phyloP scores from a whole-genome alignment of 2,113 vertebrate genomes.

The Lophochroa leadbeateri region DNA sequence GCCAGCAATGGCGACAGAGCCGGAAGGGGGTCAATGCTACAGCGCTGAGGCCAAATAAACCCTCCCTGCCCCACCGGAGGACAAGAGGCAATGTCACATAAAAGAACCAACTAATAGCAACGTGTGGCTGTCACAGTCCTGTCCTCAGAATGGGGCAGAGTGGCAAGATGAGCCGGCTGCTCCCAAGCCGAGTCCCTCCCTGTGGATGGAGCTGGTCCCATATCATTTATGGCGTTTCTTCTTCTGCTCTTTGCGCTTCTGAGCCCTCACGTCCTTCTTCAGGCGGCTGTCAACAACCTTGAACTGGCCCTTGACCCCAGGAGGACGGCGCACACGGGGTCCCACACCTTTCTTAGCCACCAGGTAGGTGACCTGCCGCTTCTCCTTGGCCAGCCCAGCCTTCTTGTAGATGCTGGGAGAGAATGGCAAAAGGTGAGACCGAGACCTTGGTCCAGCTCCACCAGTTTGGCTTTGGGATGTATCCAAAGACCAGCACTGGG shows the following conservation, averaged over 20 bases:
- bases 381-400: slow-evolving; percentile 91
- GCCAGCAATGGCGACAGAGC: not conserved
- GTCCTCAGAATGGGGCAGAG: not conserved
- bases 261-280: slow-evolving; percentile 90
- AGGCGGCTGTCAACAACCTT: slow-evolving; percentile 92
- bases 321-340: slow-evolving; percentile 84
- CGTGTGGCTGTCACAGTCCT: not conserved
- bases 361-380: slow-evolving; percentile 90
- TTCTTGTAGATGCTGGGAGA: slow-evolving; percentile 93
- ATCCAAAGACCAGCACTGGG: rapidly evolving
- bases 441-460: not conserved
- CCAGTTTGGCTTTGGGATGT: not conserved
- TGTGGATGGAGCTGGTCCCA: rapidly evolving
- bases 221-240: slow-evolving; percentile 64
- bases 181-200: rapidly evolving
- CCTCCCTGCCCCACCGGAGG: rapidly evolving
- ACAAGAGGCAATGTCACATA: not conserved
- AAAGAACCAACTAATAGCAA: not conserved
- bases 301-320: slow-evolving; percentile 89
- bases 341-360: slow-evolving; percentile 91
- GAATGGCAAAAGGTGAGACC: not conserved
- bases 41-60: rapidly evolving
- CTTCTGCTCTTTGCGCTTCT: slow-evolving; percentile 83
- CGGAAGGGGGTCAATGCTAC: rapidly evolving
- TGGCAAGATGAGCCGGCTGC: not conserved